These are phyloP conservation scores for Mnemiopsis leidyi DNA, from an alignment of 37 sponge, comb jelly and placozoan genomes.

Conservation along the genomic window DNA sequence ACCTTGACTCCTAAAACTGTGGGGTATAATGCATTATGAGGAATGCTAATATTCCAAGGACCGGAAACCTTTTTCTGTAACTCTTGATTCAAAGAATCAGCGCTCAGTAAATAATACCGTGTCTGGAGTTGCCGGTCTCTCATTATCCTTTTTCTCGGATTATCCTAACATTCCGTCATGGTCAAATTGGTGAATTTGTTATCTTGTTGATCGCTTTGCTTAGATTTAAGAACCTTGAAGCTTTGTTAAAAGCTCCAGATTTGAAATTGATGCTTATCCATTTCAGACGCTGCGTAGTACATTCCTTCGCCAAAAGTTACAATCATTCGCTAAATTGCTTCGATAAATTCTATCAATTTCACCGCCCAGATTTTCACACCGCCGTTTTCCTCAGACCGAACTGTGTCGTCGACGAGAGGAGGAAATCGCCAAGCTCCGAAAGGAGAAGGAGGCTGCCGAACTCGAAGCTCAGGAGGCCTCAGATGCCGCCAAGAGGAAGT, in stretches of 20 bases:
- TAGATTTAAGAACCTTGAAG: too few relatives aligned
- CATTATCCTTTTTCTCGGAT: neutral
- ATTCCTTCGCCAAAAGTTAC: too few relatives aligned
- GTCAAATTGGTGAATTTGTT: neutral
- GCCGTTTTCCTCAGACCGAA: neutral
- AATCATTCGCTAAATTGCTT: neutral
- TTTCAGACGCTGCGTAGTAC: too few relatives aligned
- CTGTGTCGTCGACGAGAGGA: constrained; percentile 39
- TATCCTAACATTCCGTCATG: neutral
- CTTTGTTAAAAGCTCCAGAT: too few relatives aligned
- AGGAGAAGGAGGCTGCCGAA: constrained; percentile 25
- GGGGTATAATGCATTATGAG: neutral
- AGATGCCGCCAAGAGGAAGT: constrained; percentile 5
- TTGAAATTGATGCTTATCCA: too few relatives aligned
- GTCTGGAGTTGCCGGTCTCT: neutral
- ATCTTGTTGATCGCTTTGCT: too few relatives aligned
- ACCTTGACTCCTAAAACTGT: neutral
- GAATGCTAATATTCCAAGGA: neutral
- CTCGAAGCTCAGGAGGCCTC: constrained; percentile 20
- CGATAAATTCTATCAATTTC: too few relatives aligned
- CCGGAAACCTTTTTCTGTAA: neutral
- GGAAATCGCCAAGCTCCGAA: constrained; percentile 58
- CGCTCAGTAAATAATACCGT: neutral
- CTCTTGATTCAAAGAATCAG: neutral
- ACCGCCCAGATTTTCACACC: neutral